Percentiles rank a stretch among this genome's conserved stretches.
Conservation (phyloP, 2,888 invertebrate species). For the Idaea straminata region DNA sequence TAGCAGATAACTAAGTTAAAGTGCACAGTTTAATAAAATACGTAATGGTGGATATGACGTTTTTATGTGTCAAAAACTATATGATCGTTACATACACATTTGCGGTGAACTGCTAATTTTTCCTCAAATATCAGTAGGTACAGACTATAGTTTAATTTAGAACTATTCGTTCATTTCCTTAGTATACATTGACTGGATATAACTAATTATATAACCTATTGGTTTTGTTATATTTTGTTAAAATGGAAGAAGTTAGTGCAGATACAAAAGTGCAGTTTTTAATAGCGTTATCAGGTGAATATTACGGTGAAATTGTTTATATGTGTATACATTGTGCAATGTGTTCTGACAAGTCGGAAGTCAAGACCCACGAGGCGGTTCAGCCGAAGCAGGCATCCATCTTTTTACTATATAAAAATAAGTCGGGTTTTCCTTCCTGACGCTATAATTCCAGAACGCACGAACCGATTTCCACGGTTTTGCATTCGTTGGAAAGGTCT, state of each 20-base stretch:
- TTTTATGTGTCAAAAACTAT: conserved; percentile 18
- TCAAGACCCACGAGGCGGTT: too few species aligned
- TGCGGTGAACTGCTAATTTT: conserved; percentile 28
- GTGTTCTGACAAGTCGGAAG: too few species aligned
- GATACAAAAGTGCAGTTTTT: conserved; percentile 37
- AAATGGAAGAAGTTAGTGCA: conserved; percentile 29
- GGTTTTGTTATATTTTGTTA: conserved; percentile 2
- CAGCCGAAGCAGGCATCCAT: too few species aligned
- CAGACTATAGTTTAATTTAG: conserved; percentile 6
- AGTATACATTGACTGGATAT: conserved; percentile 6
- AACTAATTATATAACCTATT: not conserved
- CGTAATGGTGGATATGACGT: not conserved
- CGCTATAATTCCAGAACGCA: too few species aligned
- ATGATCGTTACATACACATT: conserved; percentile 23
- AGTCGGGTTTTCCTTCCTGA: too few species aligned
- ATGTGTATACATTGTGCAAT: too few species aligned
- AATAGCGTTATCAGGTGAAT: conserved; percentile 33
- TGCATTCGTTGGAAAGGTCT: too few species aligned
- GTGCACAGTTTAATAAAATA: not conserved
- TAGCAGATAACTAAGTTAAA: not conserved
- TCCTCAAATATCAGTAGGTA: conserved; percentile 20
- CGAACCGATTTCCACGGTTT: too few species aligned
- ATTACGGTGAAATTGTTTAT: not conserved
- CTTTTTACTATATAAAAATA: too few species aligned
- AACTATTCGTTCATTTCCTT: conserved; percentile 12